Evolutionary conservation across 2,797 vertebrate species (phyloP).

Genomic region (Sylvia borin): DNA sequence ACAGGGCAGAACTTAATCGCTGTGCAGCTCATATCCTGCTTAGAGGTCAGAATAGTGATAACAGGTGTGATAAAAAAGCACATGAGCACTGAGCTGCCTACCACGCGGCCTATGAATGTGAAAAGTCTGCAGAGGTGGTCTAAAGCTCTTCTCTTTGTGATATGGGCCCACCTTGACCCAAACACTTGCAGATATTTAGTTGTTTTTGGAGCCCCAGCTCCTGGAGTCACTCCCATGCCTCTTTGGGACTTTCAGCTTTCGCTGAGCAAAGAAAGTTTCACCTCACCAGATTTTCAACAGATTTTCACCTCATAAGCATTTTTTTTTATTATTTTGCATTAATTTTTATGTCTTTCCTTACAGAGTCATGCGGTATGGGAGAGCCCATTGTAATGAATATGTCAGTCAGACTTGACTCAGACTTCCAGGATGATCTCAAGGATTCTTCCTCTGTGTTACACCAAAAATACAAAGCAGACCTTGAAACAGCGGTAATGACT

Average conservation of each 20-base stretch:
- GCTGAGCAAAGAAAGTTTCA: not conserved
- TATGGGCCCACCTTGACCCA: not conserved
- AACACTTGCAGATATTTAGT: not conserved
- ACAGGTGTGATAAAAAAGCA: not conserved
- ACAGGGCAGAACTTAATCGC: not conserved
- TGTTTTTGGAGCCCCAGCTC: not conserved
- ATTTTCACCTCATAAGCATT: not conserved
- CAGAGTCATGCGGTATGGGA: constrained; percentile 5
- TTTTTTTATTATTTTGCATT: not conserved
- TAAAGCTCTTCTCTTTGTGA: not conserved
- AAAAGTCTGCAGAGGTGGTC: not conserved
- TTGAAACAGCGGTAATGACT: constrained; percentile 75
- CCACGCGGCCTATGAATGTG: not conserved
- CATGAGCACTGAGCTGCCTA: not conserved
- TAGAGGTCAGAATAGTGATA: not conserved
- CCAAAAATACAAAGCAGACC: constrained; percentile 68
- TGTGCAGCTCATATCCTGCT: not conserved
- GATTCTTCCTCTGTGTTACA: constrained; percentile 68
- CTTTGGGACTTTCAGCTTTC: not conserved
- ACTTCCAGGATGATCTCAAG: constrained; percentile 59
- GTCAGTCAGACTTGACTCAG: constrained; percentile 65
- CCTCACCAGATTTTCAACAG: not conserved
- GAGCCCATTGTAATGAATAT: constrained; percentile 45
- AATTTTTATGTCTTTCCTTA: not conserved
- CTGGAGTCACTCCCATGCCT: not conserved